A percentile compares a stretch with the other conserved stretches of the same genome.
Evolutionary conservation across 1,140 invertebrate species (phyloP).

Genomic region (Drosophila micromelanica): DNA sequence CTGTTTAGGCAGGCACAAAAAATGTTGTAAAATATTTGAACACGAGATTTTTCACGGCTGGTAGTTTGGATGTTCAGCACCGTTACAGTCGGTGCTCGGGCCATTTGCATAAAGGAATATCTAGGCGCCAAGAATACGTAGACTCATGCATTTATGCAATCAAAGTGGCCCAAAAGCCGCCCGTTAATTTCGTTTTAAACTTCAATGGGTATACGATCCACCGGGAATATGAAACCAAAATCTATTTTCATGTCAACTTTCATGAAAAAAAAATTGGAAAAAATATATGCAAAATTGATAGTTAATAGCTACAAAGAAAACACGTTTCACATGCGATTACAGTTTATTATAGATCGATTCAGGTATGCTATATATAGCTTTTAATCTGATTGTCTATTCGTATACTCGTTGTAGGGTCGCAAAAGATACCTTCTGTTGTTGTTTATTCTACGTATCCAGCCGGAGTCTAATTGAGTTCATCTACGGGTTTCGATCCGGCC

Average conservation of each 20-base stretch:
- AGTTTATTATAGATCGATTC: no score
- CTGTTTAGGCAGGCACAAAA: conserved; percentile 72
- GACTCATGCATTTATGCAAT: conserved; percentile 48
- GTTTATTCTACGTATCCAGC: no score
- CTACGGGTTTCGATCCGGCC: neutral
- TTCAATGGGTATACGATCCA: conserved; percentile 19
- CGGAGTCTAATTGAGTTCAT: conserved; percentile 23
- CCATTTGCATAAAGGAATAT: conserved; percentile 75
- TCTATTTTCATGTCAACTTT: no score
- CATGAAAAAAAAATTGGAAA: no score
- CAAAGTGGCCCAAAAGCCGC: conserved; percentile 19
- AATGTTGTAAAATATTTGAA: conserved; percentile 82
- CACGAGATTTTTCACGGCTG: conserved; percentile 81
- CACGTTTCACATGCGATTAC: no score
- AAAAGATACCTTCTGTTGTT: no score
- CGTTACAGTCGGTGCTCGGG: conserved; percentile 49
- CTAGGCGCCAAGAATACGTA: conserved; percentile 26
- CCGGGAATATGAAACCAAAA: no score
- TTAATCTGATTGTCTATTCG: no score
- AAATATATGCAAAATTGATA: no score
- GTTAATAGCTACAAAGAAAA: no score
- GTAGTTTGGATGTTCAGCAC: conserved; percentile 80
- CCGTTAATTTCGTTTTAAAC: conserved; percentile 37
- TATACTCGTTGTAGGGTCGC: neutral
- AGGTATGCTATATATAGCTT: no score